phyloP scores from a whole-genome alignment of 2,797 vertebrate genomes.

The Bufotes viridis region DNA sequence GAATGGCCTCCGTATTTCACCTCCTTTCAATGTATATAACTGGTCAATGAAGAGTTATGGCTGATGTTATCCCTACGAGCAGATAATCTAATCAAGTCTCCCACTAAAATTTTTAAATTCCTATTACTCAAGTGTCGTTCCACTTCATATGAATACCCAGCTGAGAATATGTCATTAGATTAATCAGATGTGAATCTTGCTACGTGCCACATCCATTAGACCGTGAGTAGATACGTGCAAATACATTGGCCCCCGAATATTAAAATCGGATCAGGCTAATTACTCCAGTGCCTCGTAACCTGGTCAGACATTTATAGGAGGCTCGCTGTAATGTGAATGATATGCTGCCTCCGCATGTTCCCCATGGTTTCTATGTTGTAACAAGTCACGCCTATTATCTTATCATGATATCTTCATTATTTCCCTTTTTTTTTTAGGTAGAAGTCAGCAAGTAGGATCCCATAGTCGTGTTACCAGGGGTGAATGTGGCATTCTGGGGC shows the following conservation, averaged over 20 bases:
- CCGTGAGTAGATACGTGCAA: not conserved
- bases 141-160: slow-evolving; percentile 1
- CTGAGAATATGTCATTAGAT: slow-evolving; percentile 11
- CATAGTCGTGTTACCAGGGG: no score
- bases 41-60: no score
- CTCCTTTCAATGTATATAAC: no score
- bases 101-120: not conserved
- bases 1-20: no score
- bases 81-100: not conserved
- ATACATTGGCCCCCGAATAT: not conserved
- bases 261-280: slow-evolving; percentile 17
- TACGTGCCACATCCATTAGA: not conserved
- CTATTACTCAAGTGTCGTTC: not conserved
- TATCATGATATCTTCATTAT: no score
- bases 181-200: not conserved
- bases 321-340: not conserved
- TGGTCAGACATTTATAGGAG: not conserved
- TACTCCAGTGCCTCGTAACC: not conserved
- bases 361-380: not conserved
- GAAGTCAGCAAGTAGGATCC: no score
- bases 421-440: no score
- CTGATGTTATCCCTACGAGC: no score
- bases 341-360: not conserved
- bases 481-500: no score
- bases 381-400: not conserved